Base-by-base conservation (phyloP, 2,888 invertebrate genomes). In the Meteorus cinctellus region DNA sequence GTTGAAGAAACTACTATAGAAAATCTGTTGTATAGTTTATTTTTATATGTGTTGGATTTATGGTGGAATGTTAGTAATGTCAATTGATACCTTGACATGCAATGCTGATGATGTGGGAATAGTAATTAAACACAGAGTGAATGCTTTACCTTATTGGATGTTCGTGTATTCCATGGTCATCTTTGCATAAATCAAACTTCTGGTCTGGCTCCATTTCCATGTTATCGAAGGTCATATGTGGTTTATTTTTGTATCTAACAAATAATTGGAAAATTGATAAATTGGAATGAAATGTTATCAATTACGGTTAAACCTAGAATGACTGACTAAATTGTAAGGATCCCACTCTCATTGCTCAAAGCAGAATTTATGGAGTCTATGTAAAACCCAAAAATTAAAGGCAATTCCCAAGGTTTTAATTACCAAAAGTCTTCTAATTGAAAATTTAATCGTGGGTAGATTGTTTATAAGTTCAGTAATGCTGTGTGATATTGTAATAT, bases 141-240 rank as follows among this genome's bases (percentile, higher is more conserved):
- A 60, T 59, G 16, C 24, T 41, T 90, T 92, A 98, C 98, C 96
- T 98, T 69, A 96, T 94, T 45, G 94, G 92, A 91, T 98, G 98
- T 90, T 98, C 98, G 74, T 97, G 90, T 78, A 93, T 91, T 16
- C 97, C 98, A 78, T 92, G 91, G 62, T 92, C 91, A 90, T 98
- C 98, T 79, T 92, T 93, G 79, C 94, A 93, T 68, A 98, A 90
- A 82, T 97, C 96, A 91, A 98, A 96, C 86, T 96, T 95, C 90
- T 98, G 98, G 88, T 98, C 98, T 6, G 97, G 92, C 83, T 92
- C 92, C 70, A 91, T 90, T 12, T 90, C 85, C 1, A 92, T 93
- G 91, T 98, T 96, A 91, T 98, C 98, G 91, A 99, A 99, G 29
- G 96, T 95, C 98, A 99, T 97, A 83, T 94, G 93, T 1, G 96